A percentile compares a stretch with the other conserved stretches of the same genome.
phyloP scores from a whole-genome alignment of 1,140 invertebrate species.

The Hydropsyche tenuis region DNA sequence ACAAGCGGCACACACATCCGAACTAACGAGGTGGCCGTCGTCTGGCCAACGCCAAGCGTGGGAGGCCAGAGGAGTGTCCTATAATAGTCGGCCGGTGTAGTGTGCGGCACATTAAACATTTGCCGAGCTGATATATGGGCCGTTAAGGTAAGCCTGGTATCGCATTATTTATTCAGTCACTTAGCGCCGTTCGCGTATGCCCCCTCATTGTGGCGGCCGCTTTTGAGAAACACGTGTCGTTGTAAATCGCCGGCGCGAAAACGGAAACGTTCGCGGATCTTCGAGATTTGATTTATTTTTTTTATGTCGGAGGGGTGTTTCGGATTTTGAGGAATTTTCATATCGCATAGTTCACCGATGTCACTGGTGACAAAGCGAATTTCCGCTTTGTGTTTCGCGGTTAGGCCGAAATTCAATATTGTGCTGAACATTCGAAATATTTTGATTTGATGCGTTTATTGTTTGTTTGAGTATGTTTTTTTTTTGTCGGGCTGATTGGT shows the following conservation, averaged over 20 bases:
- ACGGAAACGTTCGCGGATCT: too few relatives aligned
- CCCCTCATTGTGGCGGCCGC: slow-evolving; percentile 22
- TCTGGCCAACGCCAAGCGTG: background rate
- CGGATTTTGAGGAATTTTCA: too few relatives aligned
- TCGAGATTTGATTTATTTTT: too few relatives aligned
- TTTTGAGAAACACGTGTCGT: slow-evolving; percentile 38
- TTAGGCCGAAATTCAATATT: too few relatives aligned
- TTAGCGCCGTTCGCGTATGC: slow-evolving; percentile 20
- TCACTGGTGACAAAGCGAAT: too few relatives aligned
- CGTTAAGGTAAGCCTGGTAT: slow-evolving; percentile 40
- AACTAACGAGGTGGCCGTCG: background rate
- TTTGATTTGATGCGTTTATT: too few relatives aligned
- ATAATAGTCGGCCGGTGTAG: background rate
- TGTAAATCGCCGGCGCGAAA: slow-evolving; percentile 27
- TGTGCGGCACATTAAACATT: slow-evolving; percentile 36
- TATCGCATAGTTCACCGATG: too few relatives aligned
- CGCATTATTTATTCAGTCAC: slow-evolving; percentile 41
- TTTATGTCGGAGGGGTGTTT: too few relatives aligned
- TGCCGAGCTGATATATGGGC: slow-evolving; percentile 38
- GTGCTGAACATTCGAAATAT: too few relatives aligned
- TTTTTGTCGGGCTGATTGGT: too few relatives aligned
- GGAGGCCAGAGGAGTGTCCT: background rate
- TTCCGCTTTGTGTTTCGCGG: too few relatives aligned
- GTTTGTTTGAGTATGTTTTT: too few relatives aligned
- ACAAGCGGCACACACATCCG: background rate